These are phyloP conservation scores for Drosophila algonquin DNA, from an alignment of 2,888 invertebrate species.

Conservation along the genomic window DNA sequence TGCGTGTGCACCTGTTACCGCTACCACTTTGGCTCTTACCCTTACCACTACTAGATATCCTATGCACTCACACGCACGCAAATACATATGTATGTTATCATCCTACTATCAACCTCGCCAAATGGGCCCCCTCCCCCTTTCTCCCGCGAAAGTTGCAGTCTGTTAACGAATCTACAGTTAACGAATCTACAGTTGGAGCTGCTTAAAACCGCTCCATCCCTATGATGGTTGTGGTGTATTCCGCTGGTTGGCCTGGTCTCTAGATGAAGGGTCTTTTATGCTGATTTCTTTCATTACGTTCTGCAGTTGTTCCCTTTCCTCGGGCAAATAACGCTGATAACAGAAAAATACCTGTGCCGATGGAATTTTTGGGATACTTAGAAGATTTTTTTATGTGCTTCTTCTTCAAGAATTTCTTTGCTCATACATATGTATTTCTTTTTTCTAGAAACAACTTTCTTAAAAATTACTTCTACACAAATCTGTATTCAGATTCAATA, in stretches of 20 bases:
- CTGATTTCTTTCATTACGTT: not conserved
- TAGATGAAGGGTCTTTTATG: constrained; percentile 21
- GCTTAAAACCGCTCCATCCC: constrained; percentile 21
- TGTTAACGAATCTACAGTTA: constrained; percentile 7
- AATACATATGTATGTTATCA: too few species aligned
- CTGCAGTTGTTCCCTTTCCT: not conserved
- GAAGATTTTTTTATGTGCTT: not conserved
- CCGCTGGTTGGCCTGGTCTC: constrained; percentile 5
- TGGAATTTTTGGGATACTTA: not conserved
- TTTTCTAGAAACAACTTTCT: too few species aligned
- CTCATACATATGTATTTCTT: not conserved
- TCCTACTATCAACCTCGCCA: not conserved
- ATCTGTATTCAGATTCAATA: not conserved
- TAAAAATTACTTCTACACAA: not conserved
- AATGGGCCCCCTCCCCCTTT: not conserved
- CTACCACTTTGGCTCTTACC: constrained; percentile 8
- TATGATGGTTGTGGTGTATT: not conserved
- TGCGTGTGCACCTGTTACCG: constrained; percentile 52
- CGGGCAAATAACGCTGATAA: not conserved
- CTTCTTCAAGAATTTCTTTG: too few species aligned
- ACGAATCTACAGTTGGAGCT: constrained; percentile 13
- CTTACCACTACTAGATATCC: not conserved
- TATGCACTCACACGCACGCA: not conserved
- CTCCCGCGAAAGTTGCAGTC: not conserved
- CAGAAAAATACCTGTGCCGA: too few species aligned